Evolutionary conservation across 2,113 vertebrate genomes (phyloP), one percentile per base, ranked within the genome.

Genomic region (Plecturocebus donacophilus): DNA sequence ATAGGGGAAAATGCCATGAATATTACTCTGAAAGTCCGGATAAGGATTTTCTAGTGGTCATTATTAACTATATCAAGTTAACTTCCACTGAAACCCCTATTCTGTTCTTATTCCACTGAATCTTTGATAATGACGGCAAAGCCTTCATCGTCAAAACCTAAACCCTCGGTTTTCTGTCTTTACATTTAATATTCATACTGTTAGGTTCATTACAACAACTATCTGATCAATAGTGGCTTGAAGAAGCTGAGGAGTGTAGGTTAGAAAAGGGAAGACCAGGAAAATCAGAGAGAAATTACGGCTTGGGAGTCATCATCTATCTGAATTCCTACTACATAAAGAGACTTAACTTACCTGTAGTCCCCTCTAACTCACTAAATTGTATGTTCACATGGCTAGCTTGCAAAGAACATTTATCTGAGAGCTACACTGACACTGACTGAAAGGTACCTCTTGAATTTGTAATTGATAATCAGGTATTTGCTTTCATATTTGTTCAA

Each of bases 91-190:
- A 64, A 8, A 52, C 14, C 8, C 2, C 1, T 20, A 40, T 27
- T 89, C 10, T 40, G 30, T 52, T 94, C 93, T 76, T 82, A 40
- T 88, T 77, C 16, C 52, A 68, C 16, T 45, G 76, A 75, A n/a
- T 85, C 61, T 95, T 68, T 91, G 38, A 45, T 80, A 40, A 71
- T 30, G 32, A 61, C 20, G 7, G 13, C 23, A 81, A 19, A 20
- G 23, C 80, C 52, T 52, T 52, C 52, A 17, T 52, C 52, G 17
- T 52, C 16, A 52, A 17, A 52, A 6, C 7, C 5, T 25, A 42
- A 89, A 86, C 11, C 30, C 21, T 94, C 66, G 35, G 30, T 38
- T 92, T 92, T 81, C 40, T 83, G 38, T 91, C 66, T 86, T 95
- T 45, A 71, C 1, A 40, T 82, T 88, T 73, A 30, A 11, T 87